These are phyloP conservation scores for Eupithecia inturbata DNA, from an alignment of 2,888 invertebrate genomes.

Conservation along the genomic window DNA sequence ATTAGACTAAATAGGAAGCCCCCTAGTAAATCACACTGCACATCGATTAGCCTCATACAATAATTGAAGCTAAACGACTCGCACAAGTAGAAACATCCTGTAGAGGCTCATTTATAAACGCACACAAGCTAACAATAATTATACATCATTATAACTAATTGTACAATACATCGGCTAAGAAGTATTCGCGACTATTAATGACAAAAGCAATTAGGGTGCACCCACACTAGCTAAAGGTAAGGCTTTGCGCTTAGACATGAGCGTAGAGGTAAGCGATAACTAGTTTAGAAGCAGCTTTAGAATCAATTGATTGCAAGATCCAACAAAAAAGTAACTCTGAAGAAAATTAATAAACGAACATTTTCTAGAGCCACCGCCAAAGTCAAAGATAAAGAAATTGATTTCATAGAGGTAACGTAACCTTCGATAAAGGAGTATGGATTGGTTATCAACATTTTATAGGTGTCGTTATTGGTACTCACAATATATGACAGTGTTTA, in stretches of 20 bases:
- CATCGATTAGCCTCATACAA: background rate
- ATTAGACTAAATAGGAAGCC: too few relatives aligned
- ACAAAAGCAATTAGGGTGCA: slow-evolving; percentile 82
- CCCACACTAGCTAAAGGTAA: slow-evolving; percentile 61
- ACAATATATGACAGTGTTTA: too few relatives aligned
- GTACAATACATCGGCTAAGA: slow-evolving; percentile 80
- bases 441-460: too few relatives aligned
- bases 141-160: slow-evolving; percentile 83
- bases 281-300: too few relatives aligned
- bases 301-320: too few relatives aligned
- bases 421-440: background rate
- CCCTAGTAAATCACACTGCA: background rate
- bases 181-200: slow-evolving; percentile 84
- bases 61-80: slow-evolving; percentile 26
- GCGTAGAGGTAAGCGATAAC: slow-evolving; percentile 11
- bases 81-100: slow-evolving; percentile 44
- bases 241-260: slow-evolving; percentile 11
- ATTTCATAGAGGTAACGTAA: background rate
- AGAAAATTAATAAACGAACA: too few relatives aligned
- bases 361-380: too few relatives aligned
- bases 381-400: too few relatives aligned
- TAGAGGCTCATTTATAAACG: slow-evolving; percentile 44
- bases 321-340: too few relatives aligned
- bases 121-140: slow-evolving; percentile 68
- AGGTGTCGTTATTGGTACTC: background rate